Base-by-base conservation (phyloP, 2,113 vertebrate genomes). In the Aldabrachelys gigantea region DNA sequence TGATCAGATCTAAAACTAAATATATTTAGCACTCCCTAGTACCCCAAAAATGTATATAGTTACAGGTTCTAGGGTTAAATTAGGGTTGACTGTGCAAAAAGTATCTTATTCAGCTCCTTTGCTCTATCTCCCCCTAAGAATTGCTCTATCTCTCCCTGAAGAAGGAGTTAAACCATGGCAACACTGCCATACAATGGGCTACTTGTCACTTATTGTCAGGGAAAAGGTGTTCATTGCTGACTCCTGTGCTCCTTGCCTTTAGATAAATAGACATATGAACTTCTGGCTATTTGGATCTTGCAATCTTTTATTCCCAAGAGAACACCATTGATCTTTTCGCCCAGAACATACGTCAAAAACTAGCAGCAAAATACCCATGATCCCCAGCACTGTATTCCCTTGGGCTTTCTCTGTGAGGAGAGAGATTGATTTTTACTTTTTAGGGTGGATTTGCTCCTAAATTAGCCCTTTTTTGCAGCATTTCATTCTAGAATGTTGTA, bases 391-490 rank as follows among this genome's bases (percentile, higher is more conserved):
- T 87, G 56, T 75, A 78, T 87, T 92, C 95, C 93, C 89, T 89
- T 72, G 87, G 94, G 86, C 84, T 95, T 27, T 52, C 59, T 47
- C 13, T 88, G 84, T 8, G 52, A 95, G 96, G 82, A 89, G n/a
- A 69, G 65, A 90, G 78, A 96, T 96, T 96, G 94, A 95, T 94
- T 98, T 97, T 96, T 96, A 96, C 89, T 95, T 97, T 97, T 98
- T 95, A 92, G 88, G 85, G 89, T 91, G 90, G 86, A 93, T 96
- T 97, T 96, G 69, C 25, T 96, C 91, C 97, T 94, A 95, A 96
- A 97, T 96, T 92, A 95, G 82, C 57, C 78, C 38, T 79, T 89
- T 49, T 49, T 4, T 86, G 29, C 17, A 91, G 76, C 47, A 92
- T 92, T 96, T 95, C 79, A 65, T 95, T 96, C 81, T 89, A 27